Evolutionary conservation across 2,113 vertebrate genomes (phyloP), one percentile per base, ranked within the genome.

Genomic region (Dipodomys spectabilis): DNA sequence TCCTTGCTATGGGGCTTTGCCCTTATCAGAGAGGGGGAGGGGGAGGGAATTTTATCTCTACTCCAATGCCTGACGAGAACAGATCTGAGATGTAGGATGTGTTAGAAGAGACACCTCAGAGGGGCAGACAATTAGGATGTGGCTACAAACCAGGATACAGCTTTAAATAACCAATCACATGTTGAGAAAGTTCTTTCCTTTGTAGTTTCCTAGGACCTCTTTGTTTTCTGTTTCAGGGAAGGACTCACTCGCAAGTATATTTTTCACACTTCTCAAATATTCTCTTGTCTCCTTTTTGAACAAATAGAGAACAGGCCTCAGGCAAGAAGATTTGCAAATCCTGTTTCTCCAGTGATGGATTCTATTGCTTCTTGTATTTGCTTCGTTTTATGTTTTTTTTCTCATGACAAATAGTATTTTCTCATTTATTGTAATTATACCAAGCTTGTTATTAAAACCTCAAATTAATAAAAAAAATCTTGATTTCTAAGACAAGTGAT

Each of bases 361-460:
- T 45, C 16, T n/a, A 6, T 67, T 25, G 71, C 6, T 75, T 57
- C 12, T 57, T 79, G 32, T 44, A 3, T 78, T 85, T 11, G 19
- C 11, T 92, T 27, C 82, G 1, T 78, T 79, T 88, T 57, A 72
- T 86, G 49, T 62, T 68, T 20, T 67, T 82, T 82, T 82, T 88
- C 32, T 80, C 28, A 5, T 32, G 44, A 87, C 22, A 53, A 68
- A 32, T 69, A 39, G 23, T 35, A 27, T 65, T 62, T 90, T 67
- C 1, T 79, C 49, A 75, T 87, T 90, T 85, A 22, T 71, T 77
- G 19, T 20, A 44, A 64, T 62, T 75, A 39, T 19, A 90, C 60
- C 32, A 85, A 78, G 23, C 60, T 82, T 88, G 83, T 19, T 82
- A 18, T 39, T 74, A 83, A 80, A 69, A 0, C 53, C 39, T 2